A percentile compares a stretch with the other conserved stretches of the same genome.
Conservation (phyloP, 2,797 vertebrate genomes). For the Dryobates pubescens region DNA sequence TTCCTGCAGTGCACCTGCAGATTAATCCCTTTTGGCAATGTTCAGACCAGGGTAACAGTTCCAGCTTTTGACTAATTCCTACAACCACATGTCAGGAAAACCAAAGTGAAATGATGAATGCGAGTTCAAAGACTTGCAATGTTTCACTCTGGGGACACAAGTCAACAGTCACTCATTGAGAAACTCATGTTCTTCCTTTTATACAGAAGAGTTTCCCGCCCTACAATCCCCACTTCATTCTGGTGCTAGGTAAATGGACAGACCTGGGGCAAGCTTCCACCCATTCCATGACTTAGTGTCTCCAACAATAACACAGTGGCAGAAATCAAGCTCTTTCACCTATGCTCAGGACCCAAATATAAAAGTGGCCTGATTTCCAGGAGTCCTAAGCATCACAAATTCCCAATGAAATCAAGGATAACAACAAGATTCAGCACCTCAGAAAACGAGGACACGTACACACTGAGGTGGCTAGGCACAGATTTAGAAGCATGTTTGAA, state of each 20-base stretch:
- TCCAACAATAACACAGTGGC: not conserved
- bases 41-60: not conserved
- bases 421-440: constrained; percentile 54
- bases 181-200: not conserved
- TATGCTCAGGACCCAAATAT: not conserved
- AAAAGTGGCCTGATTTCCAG: constrained; percentile 50
- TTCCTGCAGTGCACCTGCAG: not conserved
- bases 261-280: not conserved
- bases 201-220: accelerated
- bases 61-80: not conserved
- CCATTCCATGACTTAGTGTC: not conserved
- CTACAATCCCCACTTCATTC: not conserved
- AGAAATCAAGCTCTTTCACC: not conserved
- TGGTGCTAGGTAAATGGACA: not conserved
- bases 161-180: not conserved
- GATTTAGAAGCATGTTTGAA: constrained; percentile 32
- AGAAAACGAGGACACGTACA: constrained; percentile 18
- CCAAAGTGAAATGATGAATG: not conserved
- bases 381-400: not conserved
- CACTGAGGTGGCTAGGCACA: constrained; percentile 32
- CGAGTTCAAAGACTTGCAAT: not conserved
- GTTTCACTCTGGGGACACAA: accelerated
- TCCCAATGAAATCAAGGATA: constrained; percentile 46
- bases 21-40: accelerated
- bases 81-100: not conserved